Base-by-base conservation (phyloP, 2,113 vertebrate genomes). In the Phocoena sinus region DNA sequence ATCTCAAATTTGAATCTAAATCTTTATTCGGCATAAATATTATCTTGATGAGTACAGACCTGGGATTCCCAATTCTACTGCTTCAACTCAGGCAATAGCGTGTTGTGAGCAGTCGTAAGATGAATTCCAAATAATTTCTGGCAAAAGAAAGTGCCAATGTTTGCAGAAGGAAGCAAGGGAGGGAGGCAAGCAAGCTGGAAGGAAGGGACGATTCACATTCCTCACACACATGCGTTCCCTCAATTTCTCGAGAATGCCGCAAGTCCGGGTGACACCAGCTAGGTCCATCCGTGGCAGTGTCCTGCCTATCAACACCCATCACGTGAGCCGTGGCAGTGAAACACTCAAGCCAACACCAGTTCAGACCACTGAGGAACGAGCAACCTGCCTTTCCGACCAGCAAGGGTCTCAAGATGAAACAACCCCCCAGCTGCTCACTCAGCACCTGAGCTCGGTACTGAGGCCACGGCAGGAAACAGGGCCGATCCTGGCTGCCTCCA, bases 201-300 rank as follows among this genome's bases (percentile, higher is more conserved):
- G 50, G 20, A n/a, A 80, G 53, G 53, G 77, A 13, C 0, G 1
- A 36, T 13, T 76, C 31, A n/a, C 12, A 90, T 4, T 44, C 15
- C 12, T 95, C 74, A 67, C 8, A 82, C 38, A 44, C 23, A 6
- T 18, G 14, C 12, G 7, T 4, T 68, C 20, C 38, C 33, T 31
- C 50, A 50, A 50, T 3, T 36, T 58, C 53, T 15, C 12, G 26
- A 76, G 33, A 53, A 44, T 3, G 23, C 68, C 28, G 12, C 31
- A 20, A 5, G n/a, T 38, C 1, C 13, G 11, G 25, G 85, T 21
- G 2, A 60, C 31, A 11, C n/a, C 58, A 38, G 71, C 31, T 77
- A 28, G n/a, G 31, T 62, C 38, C 0, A 0, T 31, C 44, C 67
- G 15, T 0, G 2, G 41, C 38, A n/a, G 70, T 0, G 10, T n/a